Evolutionary conservation across 2,888 invertebrate genomes (phyloP).

Genomic region (Thereva unica): DNA sequence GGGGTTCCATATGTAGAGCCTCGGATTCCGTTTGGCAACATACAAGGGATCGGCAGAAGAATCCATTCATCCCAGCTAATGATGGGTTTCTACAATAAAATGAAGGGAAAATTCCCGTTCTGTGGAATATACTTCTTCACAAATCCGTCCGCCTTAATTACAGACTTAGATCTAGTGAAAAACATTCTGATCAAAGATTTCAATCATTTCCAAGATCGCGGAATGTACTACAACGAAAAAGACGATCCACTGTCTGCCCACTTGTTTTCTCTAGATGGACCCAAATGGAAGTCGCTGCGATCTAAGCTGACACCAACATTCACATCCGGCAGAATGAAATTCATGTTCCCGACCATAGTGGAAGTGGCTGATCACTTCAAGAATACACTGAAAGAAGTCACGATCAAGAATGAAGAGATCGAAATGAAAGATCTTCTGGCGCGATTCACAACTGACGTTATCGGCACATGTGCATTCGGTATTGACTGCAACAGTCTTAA

Average conservation of each 20-base stretch:
- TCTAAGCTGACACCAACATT: slow-evolving; percentile 56
- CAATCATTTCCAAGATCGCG: slow-evolving; percentile 47
- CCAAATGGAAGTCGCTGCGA: slow-evolving; percentile 56
- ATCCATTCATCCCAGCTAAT: slow-evolving; percentile 29
- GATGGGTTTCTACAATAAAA: slow-evolving; percentile 34
- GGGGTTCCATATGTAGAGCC: slow-evolving; percentile 47
- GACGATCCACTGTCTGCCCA: slow-evolving; percentile 48
- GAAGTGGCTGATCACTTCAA: slow-evolving; percentile 44
- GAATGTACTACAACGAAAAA: slow-evolving; percentile 46
- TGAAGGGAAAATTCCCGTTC: slow-evolving; percentile 36
- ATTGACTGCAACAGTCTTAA: slow-evolving; percentile 52
- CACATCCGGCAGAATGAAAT: slow-evolving; percentile 57
- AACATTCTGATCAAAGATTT: slow-evolving; percentile 49
- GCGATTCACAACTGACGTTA: slow-evolving; percentile 57
- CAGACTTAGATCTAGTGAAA: slow-evolving; percentile 47
- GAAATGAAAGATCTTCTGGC: slow-evolving; percentile 54
- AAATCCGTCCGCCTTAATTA: slow-evolving; percentile 35
- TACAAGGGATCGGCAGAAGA: slow-evolving; percentile 37
- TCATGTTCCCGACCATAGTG: slow-evolving; percentile 51
- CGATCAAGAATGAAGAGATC: slow-evolving; percentile 38
- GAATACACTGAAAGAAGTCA: slow-evolving; percentile 43
- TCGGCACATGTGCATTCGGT: slow-evolving; percentile 56
- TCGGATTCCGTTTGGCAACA: slow-evolving; percentile 46
- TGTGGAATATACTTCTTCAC: slow-evolving; percentile 41
- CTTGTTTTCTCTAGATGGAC: slow-evolving; percentile 48